A percentile compares a stretch with the other conserved stretches of the same genome.
Conservation (phyloP, 35 echinoderm and acorn worm species). For the Hemicentrotus pulcherrimus region DNA sequence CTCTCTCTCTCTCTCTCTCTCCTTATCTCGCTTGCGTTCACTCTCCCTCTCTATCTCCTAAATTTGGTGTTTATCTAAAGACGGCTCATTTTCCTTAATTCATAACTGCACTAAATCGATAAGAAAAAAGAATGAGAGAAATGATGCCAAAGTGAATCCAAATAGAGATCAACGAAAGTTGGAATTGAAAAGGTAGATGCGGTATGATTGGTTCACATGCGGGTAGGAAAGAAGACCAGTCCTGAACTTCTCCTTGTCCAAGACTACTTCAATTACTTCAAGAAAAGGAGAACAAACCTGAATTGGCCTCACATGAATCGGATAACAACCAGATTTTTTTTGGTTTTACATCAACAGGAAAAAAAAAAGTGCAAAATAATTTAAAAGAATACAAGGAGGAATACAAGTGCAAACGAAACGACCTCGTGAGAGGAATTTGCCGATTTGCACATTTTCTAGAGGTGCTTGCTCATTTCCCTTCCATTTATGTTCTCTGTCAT, state of each 20-base stretch:
- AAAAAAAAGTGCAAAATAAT: neutral
- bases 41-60: neutral
- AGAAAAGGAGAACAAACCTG: neutral
- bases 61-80: neutral
- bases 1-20: neutral
- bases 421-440: neutral
- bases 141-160: too few relatives aligned
- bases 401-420: neutral
- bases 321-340: neutral
- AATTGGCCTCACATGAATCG: neutral
- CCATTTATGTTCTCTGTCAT: neutral
- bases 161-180: too few relatives aligned
- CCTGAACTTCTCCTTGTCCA: neutral
- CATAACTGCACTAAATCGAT: too few relatives aligned
- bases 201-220: too few relatives aligned
- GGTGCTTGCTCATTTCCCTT: conserved; percentile 9
- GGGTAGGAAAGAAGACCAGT: neutral
- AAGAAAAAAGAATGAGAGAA: too few relatives aligned
- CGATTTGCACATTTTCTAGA: conserved; percentile 3
- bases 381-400: neutral
- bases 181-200: too few relatives aligned
- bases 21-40: neutral
- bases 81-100: too few relatives aligned
- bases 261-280: neutral
- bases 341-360: neutral